Percentiles rank a stretch among this genome's conserved stretches.
phyloP scores from a whole-genome alignment of 2,113 vertebrate genomes.

The Lepus timidus region DNA sequence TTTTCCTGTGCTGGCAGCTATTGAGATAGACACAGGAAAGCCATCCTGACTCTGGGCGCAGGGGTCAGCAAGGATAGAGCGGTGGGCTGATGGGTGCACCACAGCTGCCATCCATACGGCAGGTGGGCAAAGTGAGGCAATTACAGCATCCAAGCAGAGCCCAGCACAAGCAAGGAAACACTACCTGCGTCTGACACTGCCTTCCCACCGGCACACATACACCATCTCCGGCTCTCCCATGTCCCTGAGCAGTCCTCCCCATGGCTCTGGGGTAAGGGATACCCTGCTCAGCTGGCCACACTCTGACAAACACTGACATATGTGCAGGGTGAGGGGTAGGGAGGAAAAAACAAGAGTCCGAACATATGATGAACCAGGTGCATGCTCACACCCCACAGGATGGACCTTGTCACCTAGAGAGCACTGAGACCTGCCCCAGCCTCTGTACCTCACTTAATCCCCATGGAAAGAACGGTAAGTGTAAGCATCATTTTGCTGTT shows the following conservation, averaged over 20 bases:
- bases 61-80: background rate
- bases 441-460: constrained; percentile 5
- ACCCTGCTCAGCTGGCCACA: background rate
- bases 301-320: background rate
- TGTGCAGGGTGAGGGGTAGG: background rate
- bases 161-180: background rate
- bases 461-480: background rate
- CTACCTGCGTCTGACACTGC: background rate
- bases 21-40: background rate
- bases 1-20: constrained; percentile 6
- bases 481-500: background rate
- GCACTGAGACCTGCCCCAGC: background rate
- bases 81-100: background rate
- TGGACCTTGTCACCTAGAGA: background rate
- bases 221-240: background rate
- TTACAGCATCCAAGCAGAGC: background rate
- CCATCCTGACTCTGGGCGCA: background rate
- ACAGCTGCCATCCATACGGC: background rate
- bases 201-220: background rate
- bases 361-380: background rate
- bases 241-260: background rate
- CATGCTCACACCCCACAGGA: background rate
- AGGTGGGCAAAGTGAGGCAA: background rate
- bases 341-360: background rate
- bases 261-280: background rate